phyloP scores from a whole-genome alignment of 1,140 invertebrate genomes.

The Coptotermes formosanus region DNA sequence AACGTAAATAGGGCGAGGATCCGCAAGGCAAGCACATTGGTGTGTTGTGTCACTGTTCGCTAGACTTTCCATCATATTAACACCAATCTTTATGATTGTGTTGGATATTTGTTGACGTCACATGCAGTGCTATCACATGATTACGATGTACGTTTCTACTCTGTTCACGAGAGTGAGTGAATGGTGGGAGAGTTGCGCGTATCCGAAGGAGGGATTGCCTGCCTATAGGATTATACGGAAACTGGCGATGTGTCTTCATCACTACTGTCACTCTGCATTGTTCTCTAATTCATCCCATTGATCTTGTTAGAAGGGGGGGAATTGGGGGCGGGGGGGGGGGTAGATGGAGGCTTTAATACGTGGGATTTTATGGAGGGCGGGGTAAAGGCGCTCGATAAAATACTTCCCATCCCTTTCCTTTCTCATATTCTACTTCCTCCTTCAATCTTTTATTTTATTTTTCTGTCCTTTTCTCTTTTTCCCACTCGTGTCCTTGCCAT shows the following conservation, averaged over 20 bases:
- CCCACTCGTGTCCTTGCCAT: not conserved
- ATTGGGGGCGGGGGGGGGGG: not conserved
- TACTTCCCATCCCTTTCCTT: not conserved
- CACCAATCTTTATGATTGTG: not conserved
- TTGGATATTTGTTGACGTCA: not conserved
- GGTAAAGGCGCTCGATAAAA: constrained; percentile 1
- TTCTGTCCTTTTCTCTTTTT: not conserved
- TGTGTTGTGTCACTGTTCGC: too few species aligned
- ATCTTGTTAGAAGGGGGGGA: constrained; percentile 1
- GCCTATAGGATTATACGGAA: constrained; percentile 7
- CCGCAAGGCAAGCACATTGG: too few species aligned
- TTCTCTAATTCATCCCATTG: constrained; percentile 16
- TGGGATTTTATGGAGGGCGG: constrained; percentile 3
- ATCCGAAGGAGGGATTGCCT: not conserved
- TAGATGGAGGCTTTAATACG: constrained; percentile 4
- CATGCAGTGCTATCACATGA: not conserved
- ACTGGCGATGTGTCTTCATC: constrained; percentile 17
- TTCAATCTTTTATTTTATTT: constrained; percentile 9
- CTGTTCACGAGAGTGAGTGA: not conserved
- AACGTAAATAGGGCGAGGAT: too few species aligned
- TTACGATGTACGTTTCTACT: not conserved
- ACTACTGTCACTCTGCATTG: constrained; percentile 2
- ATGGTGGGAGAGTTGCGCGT: not conserved
- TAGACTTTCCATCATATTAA: not conserved
- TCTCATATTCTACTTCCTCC: not conserved